Evolutionary conservation across 2,888 invertebrate genomes (phyloP), one percentile per base, ranked within the genome.

Genomic region (Emmelina monodactyla): DNA sequence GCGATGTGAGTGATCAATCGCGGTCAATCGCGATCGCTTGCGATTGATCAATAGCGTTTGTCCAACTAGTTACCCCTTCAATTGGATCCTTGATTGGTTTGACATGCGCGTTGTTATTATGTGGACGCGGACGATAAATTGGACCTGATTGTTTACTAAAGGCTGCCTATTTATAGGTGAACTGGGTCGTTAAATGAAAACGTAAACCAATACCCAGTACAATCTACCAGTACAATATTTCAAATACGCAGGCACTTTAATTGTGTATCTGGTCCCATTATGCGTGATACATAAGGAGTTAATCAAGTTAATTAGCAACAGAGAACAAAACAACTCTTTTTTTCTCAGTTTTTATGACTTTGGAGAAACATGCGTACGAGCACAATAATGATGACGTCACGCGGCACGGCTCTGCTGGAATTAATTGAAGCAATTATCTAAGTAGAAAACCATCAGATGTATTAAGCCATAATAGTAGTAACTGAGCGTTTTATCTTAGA

Each of bases 51-150:
- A 73, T 73, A 57, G 63, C 60, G 55, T 59, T 62, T 64, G 70
- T 70, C 70, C 71, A 71, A 66, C 66, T 71, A 71, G 73, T 76
- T 75, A 75, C 71, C 73, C 72, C 65, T 71, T 70, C 78, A 78
- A 79, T 78, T 78, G 78, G 62, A 56, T 63, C 61, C 66, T 63
- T 73, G 75, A 79, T 78, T 76, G 78, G 66, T 65, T 69, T 64
- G 73, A 76, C 69, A 67, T 70, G 58, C 65, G 61, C 62, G 59
- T 62, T 61, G 66, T 66, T 69, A 68, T 68, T 63, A 62, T 62
- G 55, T 57, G 55, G 56, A 55, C 61, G 50, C 12, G 12, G 14
- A 49, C 57, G 60, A 63, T 66, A 66, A 67, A 72, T 75, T 73
- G 71, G 61, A 60, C 53, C 63, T 67, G 66, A 73, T 72, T 71